phyloP scores from a whole-genome alignment of 1,140 invertebrate species.

The Argopecten irradians region DNA sequence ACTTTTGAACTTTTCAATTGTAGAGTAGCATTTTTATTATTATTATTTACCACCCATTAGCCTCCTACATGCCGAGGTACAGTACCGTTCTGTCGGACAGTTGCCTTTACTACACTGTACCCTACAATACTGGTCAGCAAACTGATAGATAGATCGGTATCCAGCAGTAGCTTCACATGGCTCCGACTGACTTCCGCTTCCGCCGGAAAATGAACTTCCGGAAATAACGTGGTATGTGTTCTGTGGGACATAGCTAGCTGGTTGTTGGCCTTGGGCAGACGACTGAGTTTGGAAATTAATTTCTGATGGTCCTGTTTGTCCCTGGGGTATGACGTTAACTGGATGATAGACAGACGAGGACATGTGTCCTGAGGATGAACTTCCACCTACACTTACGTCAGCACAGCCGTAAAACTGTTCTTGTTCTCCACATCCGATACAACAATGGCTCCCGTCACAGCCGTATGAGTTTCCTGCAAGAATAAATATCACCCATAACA shows the following conservation, averaged over 20 bases:
- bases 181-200: background rate
- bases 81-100: background rate
- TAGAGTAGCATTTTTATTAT: background rate
- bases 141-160: conserved; percentile 28
- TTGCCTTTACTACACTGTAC: conserved; percentile 16
- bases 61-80: background rate
- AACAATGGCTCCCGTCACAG: conserved; percentile 34
- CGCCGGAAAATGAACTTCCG: background rate
- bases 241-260: background rate
- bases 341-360: background rate
- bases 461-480: conserved; percentile 30
- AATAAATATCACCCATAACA: background rate
- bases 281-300: background rate
- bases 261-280: background rate
- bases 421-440: conserved; percentile 70
- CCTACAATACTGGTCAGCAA: conserved; percentile 31
- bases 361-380: background rate
- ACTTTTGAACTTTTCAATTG: no score
- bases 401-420: conserved; percentile 62
- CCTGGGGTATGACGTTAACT: background rate
- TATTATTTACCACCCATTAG: background rate
- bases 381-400: conserved; percentile 26
- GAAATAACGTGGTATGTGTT: background rate
- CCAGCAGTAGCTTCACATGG: conserved; percentile 24
- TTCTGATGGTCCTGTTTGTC: background rate